Evolutionary conservation across 2,113 vertebrate genomes (phyloP).

Genomic region (Dromaius novaehollandiae): DNA sequence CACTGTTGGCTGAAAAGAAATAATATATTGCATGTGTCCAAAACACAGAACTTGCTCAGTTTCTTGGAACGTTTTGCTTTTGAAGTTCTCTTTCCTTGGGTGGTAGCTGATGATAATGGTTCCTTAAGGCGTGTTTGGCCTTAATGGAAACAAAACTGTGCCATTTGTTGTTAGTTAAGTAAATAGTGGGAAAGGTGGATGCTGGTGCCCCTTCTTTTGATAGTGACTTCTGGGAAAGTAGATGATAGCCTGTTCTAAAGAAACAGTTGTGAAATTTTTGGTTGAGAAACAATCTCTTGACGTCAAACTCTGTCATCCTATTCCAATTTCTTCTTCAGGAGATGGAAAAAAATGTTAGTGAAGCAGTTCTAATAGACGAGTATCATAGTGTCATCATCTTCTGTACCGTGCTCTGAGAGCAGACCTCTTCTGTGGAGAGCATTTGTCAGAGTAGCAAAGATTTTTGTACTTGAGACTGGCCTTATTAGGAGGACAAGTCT

Average conservation of each 20-base stretch:
- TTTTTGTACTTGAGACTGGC: not conserved
- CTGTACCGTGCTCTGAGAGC: not conserved
- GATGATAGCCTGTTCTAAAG: not conserved
- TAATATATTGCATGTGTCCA: not conserved
- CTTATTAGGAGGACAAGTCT: not conserved
- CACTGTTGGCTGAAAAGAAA: not conserved
- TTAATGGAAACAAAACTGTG: not conserved
- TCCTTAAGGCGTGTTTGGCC: not conserved
- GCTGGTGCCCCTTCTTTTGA: not conserved
- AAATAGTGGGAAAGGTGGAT: not conserved
- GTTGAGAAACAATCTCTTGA: not conserved
- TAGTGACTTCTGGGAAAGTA: not conserved
- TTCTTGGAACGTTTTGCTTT: not conserved
- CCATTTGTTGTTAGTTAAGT: not conserved
- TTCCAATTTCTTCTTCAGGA: not conserved
- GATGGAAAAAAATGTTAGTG: not conserved
- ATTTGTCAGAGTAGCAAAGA: not conserved
- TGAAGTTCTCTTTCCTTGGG: not conserved
- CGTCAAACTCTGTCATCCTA: not conserved
- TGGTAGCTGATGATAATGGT: not conserved
- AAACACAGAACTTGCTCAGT: not conserved
- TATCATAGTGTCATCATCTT: not conserved
- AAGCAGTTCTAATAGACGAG: not conserved
- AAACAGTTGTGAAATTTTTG: not conserved
- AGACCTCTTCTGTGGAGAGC: not conserved